Conservation (phyloP, 2,797 vertebrate genomes). For the Adelosebastes latens region DNA sequence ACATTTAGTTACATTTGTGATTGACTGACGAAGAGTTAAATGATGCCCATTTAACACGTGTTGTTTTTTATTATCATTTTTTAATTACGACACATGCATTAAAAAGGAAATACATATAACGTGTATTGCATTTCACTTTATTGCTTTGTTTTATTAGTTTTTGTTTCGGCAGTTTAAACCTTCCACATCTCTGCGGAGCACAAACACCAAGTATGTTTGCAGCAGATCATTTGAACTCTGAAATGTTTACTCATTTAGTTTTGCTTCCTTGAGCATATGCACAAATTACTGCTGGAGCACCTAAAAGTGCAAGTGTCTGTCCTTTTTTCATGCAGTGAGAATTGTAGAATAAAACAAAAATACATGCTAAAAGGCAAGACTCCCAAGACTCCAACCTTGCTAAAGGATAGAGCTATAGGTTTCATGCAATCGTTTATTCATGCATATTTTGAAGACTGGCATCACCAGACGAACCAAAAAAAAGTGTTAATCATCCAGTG, state of each 20-base stretch:
- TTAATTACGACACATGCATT: not conserved
- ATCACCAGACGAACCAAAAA: not conserved
- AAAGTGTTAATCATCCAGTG: not conserved
- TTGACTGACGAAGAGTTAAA: not conserved
- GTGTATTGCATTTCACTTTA: not conserved
- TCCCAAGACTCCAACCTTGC: not conserved
- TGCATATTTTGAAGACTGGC: not conserved
- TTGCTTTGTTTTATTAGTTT: not conserved
- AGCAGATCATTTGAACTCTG: not conserved
- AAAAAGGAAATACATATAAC: not conserved
- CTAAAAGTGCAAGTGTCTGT: not conserved
- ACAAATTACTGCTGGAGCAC: not conserved
- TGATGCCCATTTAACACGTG: not conserved
- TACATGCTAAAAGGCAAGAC: not conserved
- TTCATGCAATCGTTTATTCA: not conserved
- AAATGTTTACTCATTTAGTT: not conserved
- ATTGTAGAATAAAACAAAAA: not conserved
- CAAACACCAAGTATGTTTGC: not conserved
- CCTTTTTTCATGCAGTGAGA: not conserved
- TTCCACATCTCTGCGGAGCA: not conserved
- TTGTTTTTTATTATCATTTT: not conserved
- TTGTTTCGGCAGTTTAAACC: not conserved
- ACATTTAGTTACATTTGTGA: not conserved
- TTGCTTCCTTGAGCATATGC: not conserved
- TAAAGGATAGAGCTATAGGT: not conserved